These are phyloP conservation scores for Eptatretus burgeri DNA, from an alignment of 2,113 vertebrate species.

Conservation along the genomic window DNA sequence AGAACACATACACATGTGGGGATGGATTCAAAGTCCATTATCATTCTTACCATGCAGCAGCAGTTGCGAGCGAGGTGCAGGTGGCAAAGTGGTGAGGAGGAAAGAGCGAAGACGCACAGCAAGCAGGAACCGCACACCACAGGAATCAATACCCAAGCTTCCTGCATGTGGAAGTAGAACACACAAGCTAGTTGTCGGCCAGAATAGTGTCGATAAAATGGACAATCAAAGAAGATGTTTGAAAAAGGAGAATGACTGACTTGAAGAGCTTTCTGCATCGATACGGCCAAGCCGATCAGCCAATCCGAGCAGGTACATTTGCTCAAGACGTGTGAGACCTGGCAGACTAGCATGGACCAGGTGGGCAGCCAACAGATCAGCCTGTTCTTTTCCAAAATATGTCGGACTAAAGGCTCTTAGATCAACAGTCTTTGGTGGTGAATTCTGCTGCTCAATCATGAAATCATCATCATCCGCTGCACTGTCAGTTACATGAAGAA, in stretches of 20 bases:
- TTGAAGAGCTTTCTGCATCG: too few relatives aligned
- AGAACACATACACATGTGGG: too few relatives aligned
- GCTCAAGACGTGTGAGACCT: conserved; percentile 72
- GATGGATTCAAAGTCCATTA: too few relatives aligned
- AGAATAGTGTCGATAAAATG: too few relatives aligned
- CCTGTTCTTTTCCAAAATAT: conserved; percentile 74
- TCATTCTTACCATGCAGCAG: conserved; percentile 60
- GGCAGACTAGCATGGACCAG: conserved; percentile 93
- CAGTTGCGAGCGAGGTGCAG: conserved; percentile 63
- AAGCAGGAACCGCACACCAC: conserved; percentile 60
- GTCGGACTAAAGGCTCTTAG: conserved; percentile 78
- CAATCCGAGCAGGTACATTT: conserved; percentile 91
- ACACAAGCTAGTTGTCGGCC: too few relatives aligned
- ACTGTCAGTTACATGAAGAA: conserved; percentile 11
- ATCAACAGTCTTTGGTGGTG: conserved; percentile 71
- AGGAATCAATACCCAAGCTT: conserved; percentile 67
- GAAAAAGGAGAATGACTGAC: too few relatives aligned
- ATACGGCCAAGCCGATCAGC: conserved; percentile 21
- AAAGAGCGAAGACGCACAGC: conserved; percentile 92
- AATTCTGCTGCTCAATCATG: conserved; percentile 59
- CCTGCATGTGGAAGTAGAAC: conserved; percentile 17
- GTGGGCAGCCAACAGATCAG: conserved; percentile 79
- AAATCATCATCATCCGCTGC: conserved; percentile 31
- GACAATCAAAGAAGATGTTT: too few relatives aligned
- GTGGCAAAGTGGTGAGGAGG: conserved; percentile 72